Evolutionary conservation across 2,113 vertebrate genomes (phyloP).

Genomic region (Aix galericulata): DNA sequence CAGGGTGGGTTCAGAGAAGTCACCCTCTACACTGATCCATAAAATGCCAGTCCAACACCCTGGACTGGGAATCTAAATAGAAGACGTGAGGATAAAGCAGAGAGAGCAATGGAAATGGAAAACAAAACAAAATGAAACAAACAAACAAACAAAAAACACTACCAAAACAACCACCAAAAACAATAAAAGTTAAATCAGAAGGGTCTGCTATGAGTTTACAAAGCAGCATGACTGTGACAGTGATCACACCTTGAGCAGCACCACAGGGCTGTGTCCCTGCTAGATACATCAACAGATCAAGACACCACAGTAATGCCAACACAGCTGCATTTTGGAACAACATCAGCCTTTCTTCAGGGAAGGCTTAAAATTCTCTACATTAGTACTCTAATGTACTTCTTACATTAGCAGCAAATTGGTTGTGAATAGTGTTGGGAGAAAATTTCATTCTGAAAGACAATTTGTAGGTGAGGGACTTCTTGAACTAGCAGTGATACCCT

Average conservation of each 20-base stretch:
- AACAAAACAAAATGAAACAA: background rate
- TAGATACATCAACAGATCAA: background rate
- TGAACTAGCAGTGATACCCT: background rate
- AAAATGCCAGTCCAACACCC: background rate
- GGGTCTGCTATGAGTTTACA: accelerated
- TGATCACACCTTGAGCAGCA: background rate
- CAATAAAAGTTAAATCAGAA: background rate
- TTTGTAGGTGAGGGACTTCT: background rate
- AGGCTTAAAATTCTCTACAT: background rate
- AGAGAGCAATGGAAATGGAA: background rate
- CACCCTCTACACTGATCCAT: background rate
- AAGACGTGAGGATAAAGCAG: background rate
- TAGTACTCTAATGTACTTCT: too few species aligned
- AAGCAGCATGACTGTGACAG: background rate
- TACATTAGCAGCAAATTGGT: constrained; percentile 34
- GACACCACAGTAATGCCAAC: background rate
- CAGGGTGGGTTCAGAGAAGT: background rate
- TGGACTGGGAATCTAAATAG: background rate
- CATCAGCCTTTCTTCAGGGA: background rate
- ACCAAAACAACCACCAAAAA: too few species aligned
- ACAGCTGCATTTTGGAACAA: constrained; percentile 3
- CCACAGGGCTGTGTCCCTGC: background rate
- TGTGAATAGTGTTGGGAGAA: background rate
- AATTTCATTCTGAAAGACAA: constrained; percentile 14
- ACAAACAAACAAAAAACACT: too few species aligned